Conservation (phyloP, 2,797 vertebrate genomes). For the Poeciliopsis presidionis region DNA sequence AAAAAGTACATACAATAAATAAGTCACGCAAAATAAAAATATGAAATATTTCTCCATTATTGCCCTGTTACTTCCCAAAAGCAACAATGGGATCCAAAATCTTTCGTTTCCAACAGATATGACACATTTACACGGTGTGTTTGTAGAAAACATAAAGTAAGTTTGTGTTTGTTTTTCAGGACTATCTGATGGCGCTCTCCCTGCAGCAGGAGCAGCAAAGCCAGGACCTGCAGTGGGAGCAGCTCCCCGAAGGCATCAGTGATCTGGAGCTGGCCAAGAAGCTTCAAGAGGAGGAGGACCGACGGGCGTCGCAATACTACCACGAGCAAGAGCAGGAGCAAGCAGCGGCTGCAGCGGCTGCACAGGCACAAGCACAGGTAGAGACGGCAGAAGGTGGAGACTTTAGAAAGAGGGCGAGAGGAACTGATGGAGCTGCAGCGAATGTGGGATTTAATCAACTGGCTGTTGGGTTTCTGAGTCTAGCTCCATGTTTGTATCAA, state of each 20-base stretch:
- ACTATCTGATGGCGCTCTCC: constrained; percentile 98
- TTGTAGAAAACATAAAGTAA: neutral
- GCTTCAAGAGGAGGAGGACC: constrained; percentile 97
- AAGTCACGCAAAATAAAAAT: constrained; percentile 4
- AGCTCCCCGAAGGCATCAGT: constrained; percentile 95
- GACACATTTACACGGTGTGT: neutral
- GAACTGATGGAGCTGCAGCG: constrained; percentile 12
- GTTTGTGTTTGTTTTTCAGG: constrained; percentile 74
- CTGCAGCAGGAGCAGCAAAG: constrained; percentile 99
- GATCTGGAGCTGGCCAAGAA: constrained; percentile 97
- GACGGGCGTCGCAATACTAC: constrained; percentile 95
- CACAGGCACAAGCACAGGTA: constrained; percentile 84
- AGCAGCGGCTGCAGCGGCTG: constrained; percentile 60
- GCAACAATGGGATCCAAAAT: neutral
- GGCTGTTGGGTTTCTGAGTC: constrained; percentile 1
- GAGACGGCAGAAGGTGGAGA: neutral
- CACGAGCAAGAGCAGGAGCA: constrained; percentile 96
- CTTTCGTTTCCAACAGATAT: neutral
- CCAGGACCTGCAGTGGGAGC: constrained; percentile 94
- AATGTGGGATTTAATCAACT: constrained; percentile 4
- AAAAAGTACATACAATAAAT: neutral
- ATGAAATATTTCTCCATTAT: neutral
- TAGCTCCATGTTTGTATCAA: constrained; percentile 17
- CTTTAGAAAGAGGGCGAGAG: neutral
- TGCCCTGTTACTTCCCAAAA: neutral